These are phyloP conservation scores for Erebia palarica DNA, from an alignment of 2,888 invertebrate genomes.

Conservation along the genomic window DNA sequence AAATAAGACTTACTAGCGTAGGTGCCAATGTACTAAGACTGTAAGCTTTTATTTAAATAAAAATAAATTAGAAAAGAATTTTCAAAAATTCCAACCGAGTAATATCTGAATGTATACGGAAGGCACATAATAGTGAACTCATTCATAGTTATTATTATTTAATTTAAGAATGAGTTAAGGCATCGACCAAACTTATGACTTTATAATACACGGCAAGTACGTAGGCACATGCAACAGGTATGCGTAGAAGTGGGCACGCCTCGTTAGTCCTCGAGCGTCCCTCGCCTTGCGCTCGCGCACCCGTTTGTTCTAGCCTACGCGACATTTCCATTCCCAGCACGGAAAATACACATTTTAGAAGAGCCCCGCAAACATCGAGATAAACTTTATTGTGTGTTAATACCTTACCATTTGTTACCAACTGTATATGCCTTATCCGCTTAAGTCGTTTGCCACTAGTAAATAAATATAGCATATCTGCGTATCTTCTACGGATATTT, in stretches of 20 bases:
- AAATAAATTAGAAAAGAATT: too few relatives aligned
- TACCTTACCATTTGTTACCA: constrained; percentile 46
- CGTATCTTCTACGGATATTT: constrained; percentile 22
- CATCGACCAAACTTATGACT: constrained; percentile 39
- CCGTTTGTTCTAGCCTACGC: constrained; percentile 65
- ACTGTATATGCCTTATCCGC: constrained; percentile 11
- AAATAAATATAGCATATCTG: constrained; percentile 16
- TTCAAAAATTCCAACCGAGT: too few relatives aligned
- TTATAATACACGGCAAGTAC: constrained; percentile 7
- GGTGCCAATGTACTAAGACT: too few relatives aligned
- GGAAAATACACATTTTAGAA: constrained; percentile 76
- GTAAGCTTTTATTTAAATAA: too few relatives aligned
- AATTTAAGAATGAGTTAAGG: constrained; percentile 50
- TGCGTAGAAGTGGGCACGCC: constrained; percentile 69
- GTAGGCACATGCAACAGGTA: constrained; percentile 53
- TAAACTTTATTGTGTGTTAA: constrained; percentile 77
- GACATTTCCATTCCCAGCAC: constrained; percentile 74
- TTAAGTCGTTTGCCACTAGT: constrained; percentile 19
- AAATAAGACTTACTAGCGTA: not conserved
- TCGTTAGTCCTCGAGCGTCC: constrained; percentile 64
- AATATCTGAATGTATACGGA: too few relatives aligned
- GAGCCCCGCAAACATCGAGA: constrained; percentile 63
- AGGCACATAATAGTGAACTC: not conserved
- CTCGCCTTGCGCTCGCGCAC: constrained; percentile 62
- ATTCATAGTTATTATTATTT: not conserved